Conservation (phyloP, 2,113 vertebrate species). For the Myodes glareolus region DNA sequence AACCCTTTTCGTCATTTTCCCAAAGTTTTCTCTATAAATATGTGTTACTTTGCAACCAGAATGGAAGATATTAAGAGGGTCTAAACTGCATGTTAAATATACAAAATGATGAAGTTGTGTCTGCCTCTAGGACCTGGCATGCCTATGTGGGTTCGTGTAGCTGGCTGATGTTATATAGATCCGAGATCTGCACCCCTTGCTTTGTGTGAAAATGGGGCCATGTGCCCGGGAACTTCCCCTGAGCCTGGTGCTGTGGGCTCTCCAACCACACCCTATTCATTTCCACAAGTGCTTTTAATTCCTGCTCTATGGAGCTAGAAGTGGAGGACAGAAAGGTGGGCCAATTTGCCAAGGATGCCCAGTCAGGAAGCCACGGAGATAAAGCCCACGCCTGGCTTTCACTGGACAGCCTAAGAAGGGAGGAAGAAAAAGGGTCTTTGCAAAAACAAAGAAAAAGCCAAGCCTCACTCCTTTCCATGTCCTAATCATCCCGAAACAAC, state of each 20-base stretch:
- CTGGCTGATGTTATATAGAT: not conserved
- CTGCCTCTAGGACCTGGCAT: not conserved
- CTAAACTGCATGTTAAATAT: not conserved
- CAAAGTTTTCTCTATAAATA: conserved; percentile 18
- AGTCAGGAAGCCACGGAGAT: not conserved
- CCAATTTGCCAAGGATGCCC: not conserved
- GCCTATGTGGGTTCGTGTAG: not conserved
- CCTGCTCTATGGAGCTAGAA: not conserved
- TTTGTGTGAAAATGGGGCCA: not conserved
- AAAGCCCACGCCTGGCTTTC: not conserved
- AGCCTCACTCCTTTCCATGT: not conserved
- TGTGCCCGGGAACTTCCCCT: not conserved
- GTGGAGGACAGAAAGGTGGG: not conserved
- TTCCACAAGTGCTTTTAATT: not conserved
- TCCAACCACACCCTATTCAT: not conserved
- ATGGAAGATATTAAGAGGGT: not conserved
- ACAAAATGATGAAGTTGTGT: not conserved
- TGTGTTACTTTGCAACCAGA: not conserved
- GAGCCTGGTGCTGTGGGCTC: not conserved
- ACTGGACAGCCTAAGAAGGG: not conserved
- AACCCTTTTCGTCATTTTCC: not conserved
- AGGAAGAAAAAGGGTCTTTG: not conserved
- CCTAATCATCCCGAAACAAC: not conserved
- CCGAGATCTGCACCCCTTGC: not conserved
- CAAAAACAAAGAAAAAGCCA: not conserved